phyloP scores from a whole-genome alignment of 2,113 vertebrate genomes.

The Choloepus hoffmanni region DNA sequence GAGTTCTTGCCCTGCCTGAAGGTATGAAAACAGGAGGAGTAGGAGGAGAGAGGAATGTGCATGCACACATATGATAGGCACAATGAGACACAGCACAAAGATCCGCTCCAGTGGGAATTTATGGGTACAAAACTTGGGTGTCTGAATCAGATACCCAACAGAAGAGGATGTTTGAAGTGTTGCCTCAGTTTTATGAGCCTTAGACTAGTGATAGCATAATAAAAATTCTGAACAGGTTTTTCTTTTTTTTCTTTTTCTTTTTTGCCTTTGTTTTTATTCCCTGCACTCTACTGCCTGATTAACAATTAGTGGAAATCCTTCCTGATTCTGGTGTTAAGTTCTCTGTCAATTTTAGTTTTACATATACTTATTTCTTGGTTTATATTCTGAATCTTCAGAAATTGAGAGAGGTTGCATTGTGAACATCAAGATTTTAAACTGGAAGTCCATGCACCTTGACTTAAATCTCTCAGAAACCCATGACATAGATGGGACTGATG shows the following conservation, averaged over 20 bases:
- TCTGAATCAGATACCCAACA: background rate
- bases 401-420: background rate
- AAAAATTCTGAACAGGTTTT: background rate
- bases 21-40: background rate
- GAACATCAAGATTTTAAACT: background rate
- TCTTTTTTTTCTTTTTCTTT: background rate
- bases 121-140: background rate
- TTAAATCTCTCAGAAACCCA: background rate
- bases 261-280: too few species aligned
- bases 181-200: background rate
- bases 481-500: background rate
- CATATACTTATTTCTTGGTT: background rate
- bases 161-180: background rate
- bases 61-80: background rate
- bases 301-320: background rate
- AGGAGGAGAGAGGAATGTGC: background rate
- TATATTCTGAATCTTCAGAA: conserved; percentile 37
- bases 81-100: background rate
- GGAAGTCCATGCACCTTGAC: background rate
- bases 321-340: background rate
- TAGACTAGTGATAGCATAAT: background rate
- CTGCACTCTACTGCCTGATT: background rate
- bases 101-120: background rate
- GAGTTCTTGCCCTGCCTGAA: background rate
- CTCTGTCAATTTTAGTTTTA: background rate